phyloP scores from a whole-genome alignment of 2,113 vertebrate species.

The Sebastes fasciatus region DNA sequence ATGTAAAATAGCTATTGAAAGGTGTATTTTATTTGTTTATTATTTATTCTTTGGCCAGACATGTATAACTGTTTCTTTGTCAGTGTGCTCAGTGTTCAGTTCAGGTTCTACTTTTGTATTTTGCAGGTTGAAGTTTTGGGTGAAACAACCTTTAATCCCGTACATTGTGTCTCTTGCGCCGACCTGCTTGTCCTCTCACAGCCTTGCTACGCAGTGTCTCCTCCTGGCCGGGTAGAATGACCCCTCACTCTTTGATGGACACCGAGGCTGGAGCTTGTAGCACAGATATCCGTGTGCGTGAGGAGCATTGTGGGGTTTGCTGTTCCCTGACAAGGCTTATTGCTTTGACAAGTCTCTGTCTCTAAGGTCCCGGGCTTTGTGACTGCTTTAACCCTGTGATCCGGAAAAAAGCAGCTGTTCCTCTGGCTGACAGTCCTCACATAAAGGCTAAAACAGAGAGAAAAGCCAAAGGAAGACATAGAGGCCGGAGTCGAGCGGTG shows the following conservation, averaged over 20 bases:
- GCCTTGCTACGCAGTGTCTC: background rate
- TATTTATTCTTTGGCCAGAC: background rate
- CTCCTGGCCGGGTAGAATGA: background rate
- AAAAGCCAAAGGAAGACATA: slow-evolving; percentile 16
- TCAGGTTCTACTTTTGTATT: background rate
- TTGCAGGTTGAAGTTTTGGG: background rate
- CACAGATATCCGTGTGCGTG: slow-evolving; percentile 3
- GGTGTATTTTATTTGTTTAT: background rate
- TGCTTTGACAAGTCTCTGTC: slow-evolving; percentile 65
- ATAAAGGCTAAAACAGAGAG: slow-evolving; percentile 15
- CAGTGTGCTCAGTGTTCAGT: background rate
- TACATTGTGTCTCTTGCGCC: background rate
- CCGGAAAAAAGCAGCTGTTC: slow-evolving; percentile 48
- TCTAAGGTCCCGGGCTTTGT: slow-evolving; percentile 53
- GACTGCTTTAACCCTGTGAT: slow-evolving; percentile 67
- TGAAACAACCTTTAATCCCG: background rate
- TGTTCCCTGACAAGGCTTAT: slow-evolving; percentile 62
- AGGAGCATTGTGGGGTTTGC: slow-evolving; percentile 40
- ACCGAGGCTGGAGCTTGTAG: background rate
- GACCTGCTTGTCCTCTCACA: slow-evolving; percentile 3
- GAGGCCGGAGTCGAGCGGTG: slow-evolving; percentile 3
- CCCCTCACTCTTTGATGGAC: slow-evolving; percentile 11
- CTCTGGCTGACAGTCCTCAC: slow-evolving; percentile 33
- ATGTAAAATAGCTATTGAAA: background rate
- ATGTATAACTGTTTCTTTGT: background rate